These are phyloP conservation scores for Deroptyus accipitrinus DNA, from an alignment of 2,113 vertebrate genomes.

Conservation along the genomic window DNA sequence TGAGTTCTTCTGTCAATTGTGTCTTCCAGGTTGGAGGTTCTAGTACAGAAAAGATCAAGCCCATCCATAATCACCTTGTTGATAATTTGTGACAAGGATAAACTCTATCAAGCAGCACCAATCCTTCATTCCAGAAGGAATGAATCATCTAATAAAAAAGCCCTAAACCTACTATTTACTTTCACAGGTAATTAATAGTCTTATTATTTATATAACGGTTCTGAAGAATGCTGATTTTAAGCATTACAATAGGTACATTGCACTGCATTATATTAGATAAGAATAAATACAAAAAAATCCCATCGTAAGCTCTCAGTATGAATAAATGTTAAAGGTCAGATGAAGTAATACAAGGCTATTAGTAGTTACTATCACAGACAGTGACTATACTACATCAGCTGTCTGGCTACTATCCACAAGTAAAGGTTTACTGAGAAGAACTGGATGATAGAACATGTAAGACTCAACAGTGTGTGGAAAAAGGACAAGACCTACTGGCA, in stretches of 20 bases:
- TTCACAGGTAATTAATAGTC: neutral
- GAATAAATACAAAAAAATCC: neutral
- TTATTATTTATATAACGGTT: neutral
- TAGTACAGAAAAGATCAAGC: neutral
- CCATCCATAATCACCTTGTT: neutral
- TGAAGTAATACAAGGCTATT: neutral
- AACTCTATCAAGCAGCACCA: neutral
- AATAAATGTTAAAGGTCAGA: neutral
- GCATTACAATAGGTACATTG: neutral
- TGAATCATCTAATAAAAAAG: neutral
- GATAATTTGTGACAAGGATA: neutral
- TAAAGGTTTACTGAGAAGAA: neutral
- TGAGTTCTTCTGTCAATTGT: neutral
- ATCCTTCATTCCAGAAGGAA: neutral
- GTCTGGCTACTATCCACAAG: neutral
- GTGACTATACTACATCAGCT: neutral
- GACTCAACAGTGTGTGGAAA: neutral
- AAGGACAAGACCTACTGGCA: neutral
- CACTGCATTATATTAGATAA: neutral
- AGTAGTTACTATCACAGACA: neutral
- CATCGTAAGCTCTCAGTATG: neutral
- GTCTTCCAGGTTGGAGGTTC: neutral
- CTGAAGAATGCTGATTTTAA: neutral
- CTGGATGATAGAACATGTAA: neutral
- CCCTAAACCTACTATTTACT: rapidly evolving